A percentile compares a stretch with the other conserved stretches of the same genome.
Evolutionary conservation across 1,140 invertebrate species (phyloP).

Genomic region (Drosophila tristis): DNA sequence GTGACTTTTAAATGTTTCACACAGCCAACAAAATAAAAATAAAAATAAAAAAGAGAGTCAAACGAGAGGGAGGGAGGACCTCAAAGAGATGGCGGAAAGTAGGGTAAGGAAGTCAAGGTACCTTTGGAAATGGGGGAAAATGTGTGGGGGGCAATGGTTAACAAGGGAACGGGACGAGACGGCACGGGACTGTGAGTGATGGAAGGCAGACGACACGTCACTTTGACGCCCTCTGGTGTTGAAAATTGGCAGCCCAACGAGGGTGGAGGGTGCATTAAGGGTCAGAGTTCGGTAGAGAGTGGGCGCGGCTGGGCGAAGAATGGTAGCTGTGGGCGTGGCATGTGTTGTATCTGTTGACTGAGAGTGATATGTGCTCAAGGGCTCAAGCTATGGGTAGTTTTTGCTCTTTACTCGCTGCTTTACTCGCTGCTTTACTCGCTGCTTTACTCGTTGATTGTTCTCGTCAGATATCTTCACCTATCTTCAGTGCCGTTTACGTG

Average conservation of each 20-base stretch:
- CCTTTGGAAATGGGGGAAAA: not conserved
- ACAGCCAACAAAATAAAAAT: conserved; percentile 1
- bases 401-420: not conserved
- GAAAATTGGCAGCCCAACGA: conserved; percentile 33
- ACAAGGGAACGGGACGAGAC: not conserved
- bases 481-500: not conserved
- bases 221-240: conserved; percentile 52
- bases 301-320: not conserved
- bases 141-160: not conserved
- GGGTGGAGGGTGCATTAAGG: not conserved
- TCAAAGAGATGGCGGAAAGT: not conserved
- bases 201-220: conserved; percentile 45
- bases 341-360: conserved; percentile 12
- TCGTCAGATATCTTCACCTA: not conserved
- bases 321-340: conserved; percentile 8
- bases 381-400: too few species aligned
- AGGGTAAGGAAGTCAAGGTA: conserved; percentile 43
- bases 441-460: not conserved
- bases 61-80: not conserved
- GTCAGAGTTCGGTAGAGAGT: too few species aligned
- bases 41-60: too few species aligned
- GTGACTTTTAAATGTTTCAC: conserved; percentile 60
- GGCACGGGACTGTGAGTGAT: not conserved
- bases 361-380: not conserved
- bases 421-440: not conserved